These are phyloP conservation scores for Chroicocephalus ridibundus DNA, from an alignment of 2,113 vertebrate species.

Conservation along the genomic window DNA sequence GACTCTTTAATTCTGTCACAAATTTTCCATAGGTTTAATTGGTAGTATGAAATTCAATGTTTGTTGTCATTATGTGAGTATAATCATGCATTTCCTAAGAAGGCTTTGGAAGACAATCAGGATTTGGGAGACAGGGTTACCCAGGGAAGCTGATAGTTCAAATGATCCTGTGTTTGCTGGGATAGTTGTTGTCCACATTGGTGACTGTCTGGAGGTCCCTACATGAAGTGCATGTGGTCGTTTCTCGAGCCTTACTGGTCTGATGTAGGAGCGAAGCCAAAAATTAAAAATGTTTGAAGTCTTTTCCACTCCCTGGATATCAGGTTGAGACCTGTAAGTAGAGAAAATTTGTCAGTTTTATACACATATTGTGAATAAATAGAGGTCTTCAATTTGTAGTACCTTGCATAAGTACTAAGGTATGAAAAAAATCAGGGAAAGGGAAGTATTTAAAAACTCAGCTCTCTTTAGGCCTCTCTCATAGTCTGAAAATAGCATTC, in stretches of 20 bases:
- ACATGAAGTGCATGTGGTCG: fast-evolving
- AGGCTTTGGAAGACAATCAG: background rate
- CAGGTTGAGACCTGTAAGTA: background rate
- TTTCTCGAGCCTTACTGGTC: background rate
- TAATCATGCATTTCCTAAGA: background rate
- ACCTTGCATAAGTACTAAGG: background rate
- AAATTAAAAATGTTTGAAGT: background rate
- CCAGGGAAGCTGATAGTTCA: background rate
- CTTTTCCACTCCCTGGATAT: background rate
- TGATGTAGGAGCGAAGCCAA: background rate
- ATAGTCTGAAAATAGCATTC: background rate
- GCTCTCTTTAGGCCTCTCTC: background rate
- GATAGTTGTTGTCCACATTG: background rate
- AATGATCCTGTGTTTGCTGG: background rate
- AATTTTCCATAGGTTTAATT: background rate
- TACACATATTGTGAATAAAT: background rate
- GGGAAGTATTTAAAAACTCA: background rate
- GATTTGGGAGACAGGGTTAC: background rate
- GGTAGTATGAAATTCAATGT: background rate
- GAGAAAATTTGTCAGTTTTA: background rate
- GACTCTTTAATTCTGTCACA: background rate
- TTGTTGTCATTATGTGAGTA: background rate
- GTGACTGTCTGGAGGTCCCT: background rate
- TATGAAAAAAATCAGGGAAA: background rate
- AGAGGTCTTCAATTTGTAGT: background rate